phyloP scores from a whole-genome alignment of 2,113 vertebrate genomes.

The Heterotis niloticus region DNA sequence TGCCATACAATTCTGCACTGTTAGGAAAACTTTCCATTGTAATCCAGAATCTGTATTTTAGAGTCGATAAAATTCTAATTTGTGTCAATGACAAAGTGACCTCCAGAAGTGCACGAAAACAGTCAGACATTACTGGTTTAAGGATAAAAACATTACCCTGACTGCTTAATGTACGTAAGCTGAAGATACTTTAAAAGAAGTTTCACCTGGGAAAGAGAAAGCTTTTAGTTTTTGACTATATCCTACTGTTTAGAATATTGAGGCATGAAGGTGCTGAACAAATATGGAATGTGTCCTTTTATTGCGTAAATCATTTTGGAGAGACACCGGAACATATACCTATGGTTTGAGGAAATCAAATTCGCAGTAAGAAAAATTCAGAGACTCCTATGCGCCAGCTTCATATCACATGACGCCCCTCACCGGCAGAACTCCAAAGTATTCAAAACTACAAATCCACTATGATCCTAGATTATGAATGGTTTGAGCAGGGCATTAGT shows the following conservation, averaged over 20 bases:
- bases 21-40: background rate
- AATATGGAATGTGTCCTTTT: no score
- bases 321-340: background rate
- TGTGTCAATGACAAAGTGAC: conserved; percentile 3
- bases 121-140: background rate
- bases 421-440: background rate
- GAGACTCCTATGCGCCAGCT: background rate
- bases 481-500: background rate
- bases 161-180: background rate
- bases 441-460: background rate
- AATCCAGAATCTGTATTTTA: background rate
- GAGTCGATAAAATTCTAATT: background rate
- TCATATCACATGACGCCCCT: background rate
- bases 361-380: background rate
- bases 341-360: background rate
- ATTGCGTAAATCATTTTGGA: background rate
- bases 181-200: no score
- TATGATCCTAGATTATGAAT: background rate
- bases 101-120: background rate
- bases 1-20: background rate
- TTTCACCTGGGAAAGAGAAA: no score
- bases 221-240: no score
- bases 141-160: background rate
- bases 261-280: no score
- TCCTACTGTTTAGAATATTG: no score